Evolutionary conservation across 2,113 vertebrate species (phyloP), one percentile per base, ranked within the genome.

Genomic region (Epinephelus fuscoguttatus): DNA sequence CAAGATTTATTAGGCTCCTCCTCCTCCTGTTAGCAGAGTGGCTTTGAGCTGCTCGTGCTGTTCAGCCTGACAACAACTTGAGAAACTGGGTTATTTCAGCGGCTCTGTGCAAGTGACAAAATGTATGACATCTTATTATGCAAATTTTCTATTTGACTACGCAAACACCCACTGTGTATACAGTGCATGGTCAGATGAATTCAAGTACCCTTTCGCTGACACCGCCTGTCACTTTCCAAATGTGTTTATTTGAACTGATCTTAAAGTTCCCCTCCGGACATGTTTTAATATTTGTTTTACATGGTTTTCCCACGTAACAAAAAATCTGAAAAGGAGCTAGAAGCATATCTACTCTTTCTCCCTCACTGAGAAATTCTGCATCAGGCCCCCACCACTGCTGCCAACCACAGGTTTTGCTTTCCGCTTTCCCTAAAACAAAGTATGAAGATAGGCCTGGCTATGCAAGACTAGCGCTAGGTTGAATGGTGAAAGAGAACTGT

Each of bases 1-100:
- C 33, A 33, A 66, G 45, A 81, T 69, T 71, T 62, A 84, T 72
- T 53, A 25, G 15, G 13, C 47, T 14, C 47, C 61, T 79, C 80
- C 80, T 82, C 70, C 45, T 68, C 42, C 42, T 45, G 55, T 64
- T 60, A 59, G 60, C 21, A 55, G 64, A 78, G 71, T 55, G 45
- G 37, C 56, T 87, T n/a, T 71, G 15, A 83, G 52, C 67, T 33
- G 64, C 56, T 40, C 21, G 53, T 23, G 30, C 62, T 76, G 47
- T 57, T 79, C 62, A 60, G 57, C 33, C 11, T 33, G 14, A 59
- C 14, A 68, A 8, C 49, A 78, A 45, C 1, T 1, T 25, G 33
- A 71, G 47, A 30, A 63, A 73, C 3, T 0, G 3, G 47, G 30
- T 57, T 75, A 64, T 85, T 76, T 84, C 25, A 33, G 53, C 52